Evolutionary conservation across 2,888 invertebrate species (phyloP).

Genomic region (Mesopsocus fuscifrons): DNA sequence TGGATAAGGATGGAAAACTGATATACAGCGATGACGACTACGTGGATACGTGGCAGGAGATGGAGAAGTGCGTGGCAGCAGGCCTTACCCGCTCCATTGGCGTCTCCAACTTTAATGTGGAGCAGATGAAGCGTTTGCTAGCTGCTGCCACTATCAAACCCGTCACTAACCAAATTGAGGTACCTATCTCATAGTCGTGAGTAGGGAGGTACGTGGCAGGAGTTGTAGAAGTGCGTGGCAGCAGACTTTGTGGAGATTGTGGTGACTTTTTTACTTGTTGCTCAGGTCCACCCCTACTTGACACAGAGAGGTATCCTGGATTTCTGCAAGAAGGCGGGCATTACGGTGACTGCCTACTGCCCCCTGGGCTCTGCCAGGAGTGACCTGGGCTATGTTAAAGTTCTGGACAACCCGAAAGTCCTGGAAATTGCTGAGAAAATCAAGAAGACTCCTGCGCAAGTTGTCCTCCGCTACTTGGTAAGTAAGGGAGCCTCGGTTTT

Average conservation of each 20-base stretch:
- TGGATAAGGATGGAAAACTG: slow-evolving; percentile 37
- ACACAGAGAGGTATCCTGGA: neutral
- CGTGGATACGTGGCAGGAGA: slow-evolving; percentile 50
- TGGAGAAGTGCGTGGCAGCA: slow-evolving; percentile 49
- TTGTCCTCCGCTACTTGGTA: slow-evolving; percentile 43
- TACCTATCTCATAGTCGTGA: no score
- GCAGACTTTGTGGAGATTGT: no score
- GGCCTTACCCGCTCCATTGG: slow-evolving; percentile 57
- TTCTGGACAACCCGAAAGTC: slow-evolving; percentile 33
- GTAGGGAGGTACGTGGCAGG: slow-evolving; percentile 55
- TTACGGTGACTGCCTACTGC: slow-evolving; percentile 10
- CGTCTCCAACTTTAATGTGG: slow-evolving; percentile 62
- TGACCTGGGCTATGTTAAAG: slow-evolving; percentile 24
- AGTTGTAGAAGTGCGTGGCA: slow-evolving; percentile 49
- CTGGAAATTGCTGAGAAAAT: slow-evolving; percentile 36
- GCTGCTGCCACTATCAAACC: slow-evolving; percentile 39
- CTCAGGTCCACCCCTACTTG: neutral
- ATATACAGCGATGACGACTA: slow-evolving; percentile 46
- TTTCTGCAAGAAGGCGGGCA: slow-evolving; percentile 12
- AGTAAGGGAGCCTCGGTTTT: no score
- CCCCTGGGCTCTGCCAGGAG: slow-evolving; percentile 9
- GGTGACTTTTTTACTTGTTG: no score
- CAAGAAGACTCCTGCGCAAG: slow-evolving; percentile 41
- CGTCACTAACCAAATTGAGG: slow-evolving; percentile 38
- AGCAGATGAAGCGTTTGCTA: slow-evolving; percentile 47